A percentile compares a stretch with the other conserved stretches of the same genome.
Conservation (phyloP, 2,888 invertebrate genomes). For the Parnassius apollo region DNA sequence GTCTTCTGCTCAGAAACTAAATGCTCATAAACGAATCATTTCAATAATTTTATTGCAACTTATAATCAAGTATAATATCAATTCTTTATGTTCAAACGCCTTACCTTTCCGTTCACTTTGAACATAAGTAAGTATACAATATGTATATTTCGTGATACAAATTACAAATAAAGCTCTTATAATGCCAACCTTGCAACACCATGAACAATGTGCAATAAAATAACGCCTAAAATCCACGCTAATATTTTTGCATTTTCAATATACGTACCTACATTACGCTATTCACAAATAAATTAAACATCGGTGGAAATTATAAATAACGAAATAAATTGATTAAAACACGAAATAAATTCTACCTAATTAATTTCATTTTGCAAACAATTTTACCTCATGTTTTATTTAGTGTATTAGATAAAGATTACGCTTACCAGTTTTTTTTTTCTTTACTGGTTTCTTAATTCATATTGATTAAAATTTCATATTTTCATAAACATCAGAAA, state of each 20-base stretch:
- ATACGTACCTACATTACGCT: neutral
- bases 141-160: constrained; percentile 9
- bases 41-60: constrained; percentile 5
- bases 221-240: constrained; percentile 16
- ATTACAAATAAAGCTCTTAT: constrained; percentile 16
- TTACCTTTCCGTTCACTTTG: constrained; percentile 12
- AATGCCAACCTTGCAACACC: constrained; percentile 20
- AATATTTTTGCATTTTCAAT: constrained; percentile 15
- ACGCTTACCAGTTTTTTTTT: no score
- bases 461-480: no score
- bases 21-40: constrained; percentile 6
- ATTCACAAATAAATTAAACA: no score
- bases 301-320: no score
- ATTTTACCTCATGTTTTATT: no score
- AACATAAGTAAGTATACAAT: constrained; percentile 2
- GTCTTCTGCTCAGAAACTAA: neutral
- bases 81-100: neutral
- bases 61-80: constrained; percentile 5
- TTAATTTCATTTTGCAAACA: no score
- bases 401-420: no score
- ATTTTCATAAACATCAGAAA: no score
- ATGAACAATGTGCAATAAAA: constrained; percentile 11
- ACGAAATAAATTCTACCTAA: no score
- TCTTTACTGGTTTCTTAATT: no score
- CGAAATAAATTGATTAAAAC: no score